Conservation (phyloP, 1,140 invertebrate species). For the Trachelipus rathkii region DNA sequence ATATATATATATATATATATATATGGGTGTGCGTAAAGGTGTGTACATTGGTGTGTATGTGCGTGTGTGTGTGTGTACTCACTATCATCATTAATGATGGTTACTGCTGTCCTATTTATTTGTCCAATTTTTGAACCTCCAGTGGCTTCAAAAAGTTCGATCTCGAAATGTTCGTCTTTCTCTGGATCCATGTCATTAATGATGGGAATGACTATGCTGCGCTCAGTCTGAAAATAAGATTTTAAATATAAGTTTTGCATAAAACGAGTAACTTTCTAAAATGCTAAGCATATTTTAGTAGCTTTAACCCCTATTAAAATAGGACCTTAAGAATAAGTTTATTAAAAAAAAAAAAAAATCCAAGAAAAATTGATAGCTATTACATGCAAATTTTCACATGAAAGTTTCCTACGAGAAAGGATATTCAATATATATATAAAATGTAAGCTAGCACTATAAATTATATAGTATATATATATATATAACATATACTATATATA, state of each 20-base stretch:
- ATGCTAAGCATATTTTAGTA: background rate
- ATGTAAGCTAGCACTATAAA: background rate
- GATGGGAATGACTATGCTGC: slow-evolving; percentile 59
- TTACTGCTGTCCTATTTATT: slow-evolving; percentile 60
- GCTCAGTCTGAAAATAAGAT: slow-evolving; percentile 48
- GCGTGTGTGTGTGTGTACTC: slow-evolving; percentile 32
- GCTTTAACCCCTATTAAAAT: too few relatives aligned
- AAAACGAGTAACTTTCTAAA: background rate
- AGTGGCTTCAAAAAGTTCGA: slow-evolving; percentile 57
- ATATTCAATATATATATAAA: too few relatives aligned
- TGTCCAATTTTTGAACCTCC: slow-evolving; percentile 59
- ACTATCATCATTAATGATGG: slow-evolving; percentile 66
- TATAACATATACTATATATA: too few relatives aligned
- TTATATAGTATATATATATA: too few relatives aligned
- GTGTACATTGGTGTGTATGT: background rate
- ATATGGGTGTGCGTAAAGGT: background rate
- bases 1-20: slow-evolving; percentile 19
- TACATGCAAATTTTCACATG: too few relatives aligned
- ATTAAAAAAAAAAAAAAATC: background rate
- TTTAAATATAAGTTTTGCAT: background rate
- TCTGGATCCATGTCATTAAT: slow-evolving; percentile 61
- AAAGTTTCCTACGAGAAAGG: too few relatives aligned
- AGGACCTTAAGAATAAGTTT: too few relatives aligned
- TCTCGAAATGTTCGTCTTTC: slow-evolving; percentile 64
- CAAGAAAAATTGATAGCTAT: too few relatives aligned